phyloP scores from a whole-genome alignment of 64 coral and sea anemone species.

The Pocillopora verrucosa region DNA sequence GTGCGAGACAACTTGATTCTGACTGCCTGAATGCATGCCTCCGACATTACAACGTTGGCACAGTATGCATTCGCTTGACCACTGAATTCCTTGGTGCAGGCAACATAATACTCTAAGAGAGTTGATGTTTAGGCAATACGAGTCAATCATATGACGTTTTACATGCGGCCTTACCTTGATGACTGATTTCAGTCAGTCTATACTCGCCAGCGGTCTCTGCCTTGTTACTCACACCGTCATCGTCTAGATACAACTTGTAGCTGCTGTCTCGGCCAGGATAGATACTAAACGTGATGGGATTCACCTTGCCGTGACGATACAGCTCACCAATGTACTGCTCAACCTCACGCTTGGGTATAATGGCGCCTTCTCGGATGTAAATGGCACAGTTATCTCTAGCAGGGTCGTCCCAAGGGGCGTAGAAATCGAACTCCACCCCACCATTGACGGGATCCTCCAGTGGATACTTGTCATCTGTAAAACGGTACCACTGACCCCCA shows the following conservation, averaged over 20 bases:
- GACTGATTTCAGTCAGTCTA: conserved; percentile 54
- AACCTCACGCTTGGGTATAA: conserved; percentile 70
- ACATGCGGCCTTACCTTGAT: conserved; percentile 45
- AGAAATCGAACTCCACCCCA: conserved; percentile 78
- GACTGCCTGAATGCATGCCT: too few species aligned
- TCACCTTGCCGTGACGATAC: conserved; percentile 58
- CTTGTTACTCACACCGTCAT: conserved; percentile 56
- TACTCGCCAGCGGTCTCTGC: conserved; percentile 48
- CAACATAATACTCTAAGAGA: too few species aligned
- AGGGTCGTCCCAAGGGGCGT: conserved; percentile 62
- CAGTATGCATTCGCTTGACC: too few species aligned
- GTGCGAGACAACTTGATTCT: too few species aligned
- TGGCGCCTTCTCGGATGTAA: conserved; percentile 71
- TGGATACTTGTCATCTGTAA: conserved; percentile 58
- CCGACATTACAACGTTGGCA: too few species aligned
- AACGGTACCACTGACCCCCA: conserved; percentile 70
- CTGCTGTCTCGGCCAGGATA: conserved; percentile 62
- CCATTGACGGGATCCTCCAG: conserved; percentile 40
- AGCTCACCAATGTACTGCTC: conserved; percentile 84
- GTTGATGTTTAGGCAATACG: too few species aligned
- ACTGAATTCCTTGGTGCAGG: too few species aligned
- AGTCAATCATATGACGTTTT: background rate
- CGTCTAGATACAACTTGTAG: conserved; percentile 61
- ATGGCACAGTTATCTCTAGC: conserved; percentile 69
- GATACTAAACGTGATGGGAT: conserved; percentile 69